Base-by-base conservation (phyloP, 2,113 vertebrate species). In the Brachypodius melanocephalos region DNA sequence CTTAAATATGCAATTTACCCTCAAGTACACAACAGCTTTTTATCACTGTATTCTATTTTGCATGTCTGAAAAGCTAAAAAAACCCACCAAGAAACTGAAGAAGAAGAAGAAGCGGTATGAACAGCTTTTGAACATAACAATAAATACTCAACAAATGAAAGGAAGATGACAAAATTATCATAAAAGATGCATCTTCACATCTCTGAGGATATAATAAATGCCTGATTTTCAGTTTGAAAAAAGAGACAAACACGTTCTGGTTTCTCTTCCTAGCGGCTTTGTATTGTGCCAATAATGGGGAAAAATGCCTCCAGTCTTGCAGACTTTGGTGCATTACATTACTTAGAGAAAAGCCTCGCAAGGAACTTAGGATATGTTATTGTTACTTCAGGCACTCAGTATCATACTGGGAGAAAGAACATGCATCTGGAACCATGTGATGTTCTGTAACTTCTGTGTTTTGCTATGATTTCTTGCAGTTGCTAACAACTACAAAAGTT, bases 261-360 rank as follows among this genome's bases (percentile, higher is more conserved):
- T 67, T 74, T 62, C 29, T 45, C 18, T 36, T 83, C 10, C 14
- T 63, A 21, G 4, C 5, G 72, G 14, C 8, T 80, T 85, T 84
- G 9, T 28, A 46, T 40, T 20, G 5, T 26, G 11, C 2, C 24
- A 79, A 17, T 19, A 59, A 46, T 12, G 8, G 12, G 5, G 51
- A 15, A 46, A 34, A 54, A 48, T 0, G 0, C 5, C 3, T 57
- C 7, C 18, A 38, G 5, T 48, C 24, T 49, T 45, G 13, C 49
- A 82, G 19, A 51, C 24, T 4, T 45, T 28, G 4, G 3, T 72
- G n/a, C 7, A 11, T 62, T 82, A 22, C 20, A 28, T 8, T 72
- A 2, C 8, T 54, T 13, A 29, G 29, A 51, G 14, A 52, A 85
- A 75, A 78, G 6, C 12, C 15, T 78, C 34, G 49, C 10, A 54